Evolutionary conservation across 2,113 vertebrate species (phyloP).

Genomic region (Pseudorectes ferrugineus): DNA sequence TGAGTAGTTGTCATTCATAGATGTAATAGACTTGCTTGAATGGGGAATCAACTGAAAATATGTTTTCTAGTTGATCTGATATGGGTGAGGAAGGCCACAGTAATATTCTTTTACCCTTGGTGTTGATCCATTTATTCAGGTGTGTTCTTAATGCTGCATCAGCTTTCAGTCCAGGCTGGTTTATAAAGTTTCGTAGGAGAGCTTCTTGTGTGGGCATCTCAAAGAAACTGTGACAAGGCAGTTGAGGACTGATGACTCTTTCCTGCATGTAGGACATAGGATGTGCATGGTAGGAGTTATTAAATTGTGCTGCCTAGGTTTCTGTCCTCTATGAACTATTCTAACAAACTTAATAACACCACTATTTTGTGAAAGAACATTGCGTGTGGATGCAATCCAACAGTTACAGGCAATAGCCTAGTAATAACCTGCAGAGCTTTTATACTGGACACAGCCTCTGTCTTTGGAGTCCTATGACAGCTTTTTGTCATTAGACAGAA

Average conservation of each 20-base stretch:
- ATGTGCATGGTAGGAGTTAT: background rate
- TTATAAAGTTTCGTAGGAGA: background rate
- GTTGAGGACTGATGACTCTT: background rate
- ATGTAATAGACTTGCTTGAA: background rate
- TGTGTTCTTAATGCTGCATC: background rate
- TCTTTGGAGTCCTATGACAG: background rate
- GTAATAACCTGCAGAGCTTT: background rate
- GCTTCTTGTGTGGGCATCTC: background rate
- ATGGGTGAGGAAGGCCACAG: background rate
- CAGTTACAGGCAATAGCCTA: background rate
- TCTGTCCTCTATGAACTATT: background rate
- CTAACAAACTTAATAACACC: background rate
- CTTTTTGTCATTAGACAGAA: background rate
- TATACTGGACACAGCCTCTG: background rate
- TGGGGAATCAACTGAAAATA: background rate
- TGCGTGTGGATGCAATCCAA: background rate
- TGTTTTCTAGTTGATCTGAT: background rate
- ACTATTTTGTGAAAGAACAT: background rate
- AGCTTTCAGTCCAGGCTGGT: background rate
- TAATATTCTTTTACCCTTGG: background rate
- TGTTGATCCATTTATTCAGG: background rate
- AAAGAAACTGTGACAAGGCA: background rate
- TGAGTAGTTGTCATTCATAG: background rate
- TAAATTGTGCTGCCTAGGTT: background rate
- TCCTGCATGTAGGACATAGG: background rate